Base-by-base conservation (phyloP, 2,797 vertebrate species). In the Pygocentrus nattereri region DNA sequence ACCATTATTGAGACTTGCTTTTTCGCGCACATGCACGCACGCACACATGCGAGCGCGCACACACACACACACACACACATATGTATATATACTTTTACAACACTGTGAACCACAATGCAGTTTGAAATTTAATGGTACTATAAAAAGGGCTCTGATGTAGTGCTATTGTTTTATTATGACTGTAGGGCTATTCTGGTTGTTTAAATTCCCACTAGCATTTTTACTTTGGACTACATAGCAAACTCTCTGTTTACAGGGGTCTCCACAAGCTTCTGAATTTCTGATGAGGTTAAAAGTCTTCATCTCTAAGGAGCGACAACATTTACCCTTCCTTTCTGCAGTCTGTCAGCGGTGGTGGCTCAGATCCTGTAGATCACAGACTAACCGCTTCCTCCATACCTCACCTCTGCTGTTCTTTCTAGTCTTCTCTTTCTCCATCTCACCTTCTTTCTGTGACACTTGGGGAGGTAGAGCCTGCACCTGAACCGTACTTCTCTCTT, bases 391-490 rank as follows among this genome's bases (percentile, higher is more conserved):
- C 77, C 80, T 78, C 74, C 78, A 84, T 58, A 59, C 44, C 64
- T 74, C 70, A 76, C 79, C 52, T 79, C 58, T 62, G 31, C 78
- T 77, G 73, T 79, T 75, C 76, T 74, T 65, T 67, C 44, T n/a
- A 74, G 69, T 61, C 41, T 62, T 73, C 31, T 50, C 68, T 77
- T n/a, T 69, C 50, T 71, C 61, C 62, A 54, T 61, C 56, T 18
- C 70, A 71, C 34, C 72, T 65, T 64, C 79, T 68, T 62, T 61
- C 50, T 64, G 73, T 76, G 71, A 84, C 80, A 78, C 72, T 85
- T 82, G 72, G 75, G 74, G 80, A 87, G 86, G 78, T 87, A 41
- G 79, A 88, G 80, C 78, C 82, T 77, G 84, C 88, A 89, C 88
- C 85, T 76, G 75, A 86, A 82, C 78, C 71, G 88, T 86, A 87